Evolutionary conservation across 2,113 vertebrate genomes (phyloP), one percentile per base, ranked within the genome.

Genomic region (Hippotragus niger): DNA sequence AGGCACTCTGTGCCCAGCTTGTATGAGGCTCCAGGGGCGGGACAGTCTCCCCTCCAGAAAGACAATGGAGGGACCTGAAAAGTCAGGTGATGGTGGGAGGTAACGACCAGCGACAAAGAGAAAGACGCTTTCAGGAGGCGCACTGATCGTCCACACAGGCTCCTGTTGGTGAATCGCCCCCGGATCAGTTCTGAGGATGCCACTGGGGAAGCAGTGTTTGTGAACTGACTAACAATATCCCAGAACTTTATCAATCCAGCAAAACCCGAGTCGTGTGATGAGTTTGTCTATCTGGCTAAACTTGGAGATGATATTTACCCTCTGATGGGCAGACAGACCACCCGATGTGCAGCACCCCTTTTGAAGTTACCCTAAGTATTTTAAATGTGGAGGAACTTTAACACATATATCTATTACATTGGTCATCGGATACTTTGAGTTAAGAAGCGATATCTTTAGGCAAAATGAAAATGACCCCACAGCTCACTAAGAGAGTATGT

Each of bases 401-500:
- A 1, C 14, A 2, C 0, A 12, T 9, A 0, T 40, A 27, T 19
- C n/a, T 29, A 0, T 47, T 3, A 9, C 47, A 31, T 3, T 17
- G 52, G 19, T 19, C 82, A 23, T 5, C 17, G 7, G 82, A 5
- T 8, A 8, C 50, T 50, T 50, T 50, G 50, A 50, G 14, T 50
- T 50, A 4, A 19, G 64, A 57, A 21, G 3, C 0, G 16, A 36
- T 4, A 0, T 4, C 36, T 8, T 7, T 3, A 11, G 53, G 25
- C 19, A 25, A 50, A 43, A 45, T 6, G 57, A 21, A 52, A 45
- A 5, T 21, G 2, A 16, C 33, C 47, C 8, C 0, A 0, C 3
- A 1, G 1, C 12, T 7, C 21, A 3, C 31, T 0, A 2, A 7
- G 71, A 19, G 40, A 40, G n/a, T 3, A 0, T 8, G n/a, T 6